Conservation (phyloP, 2,888 invertebrate genomes). For the Lochmaea crataegi region DNA sequence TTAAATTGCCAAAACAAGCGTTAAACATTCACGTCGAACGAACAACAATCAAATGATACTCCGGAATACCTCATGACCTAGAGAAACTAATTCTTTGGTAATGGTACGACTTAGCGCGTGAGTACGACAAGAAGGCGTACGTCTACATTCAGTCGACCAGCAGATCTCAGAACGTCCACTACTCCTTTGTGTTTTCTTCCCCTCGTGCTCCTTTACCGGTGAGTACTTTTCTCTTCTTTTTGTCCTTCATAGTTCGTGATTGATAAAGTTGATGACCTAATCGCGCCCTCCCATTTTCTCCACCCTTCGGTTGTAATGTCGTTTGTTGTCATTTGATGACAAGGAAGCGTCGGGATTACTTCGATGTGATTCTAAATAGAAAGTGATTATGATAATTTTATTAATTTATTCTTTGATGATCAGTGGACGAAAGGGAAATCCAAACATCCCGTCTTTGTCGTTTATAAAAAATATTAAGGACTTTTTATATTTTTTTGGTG, state of each 20-base stretch:
- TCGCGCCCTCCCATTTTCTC: constrained; percentile 45
- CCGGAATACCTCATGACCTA: constrained; percentile 59
- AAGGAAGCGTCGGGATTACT: constrained; percentile 6
- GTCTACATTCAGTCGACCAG: constrained; percentile 57
- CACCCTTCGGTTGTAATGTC: constrained; percentile 15
- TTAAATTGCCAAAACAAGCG: constrained; percentile 28
- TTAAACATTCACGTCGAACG: constrained; percentile 44
- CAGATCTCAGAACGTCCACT: constrained; percentile 60
- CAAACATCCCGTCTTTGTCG: neutral
- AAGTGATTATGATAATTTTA: constrained; percentile 11
- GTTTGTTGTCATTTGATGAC: constrained; percentile 14
- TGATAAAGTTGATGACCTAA: constrained; percentile 44
- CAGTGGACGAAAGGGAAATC: constrained; percentile 42
- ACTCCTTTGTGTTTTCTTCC: constrained; percentile 52
- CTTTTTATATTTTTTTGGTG: too few relatives aligned
- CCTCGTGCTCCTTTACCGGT: constrained; percentile 54
- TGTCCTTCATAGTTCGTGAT: constrained; percentile 20
- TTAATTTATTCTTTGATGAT: constrained; percentile 29
- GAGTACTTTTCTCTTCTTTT: constrained; percentile 45
- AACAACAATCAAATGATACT: constrained; percentile 54
- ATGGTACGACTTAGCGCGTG: constrained; percentile 56
- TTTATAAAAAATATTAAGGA: neutral
- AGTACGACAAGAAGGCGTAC: constrained; percentile 57
- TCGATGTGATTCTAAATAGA: neutral
- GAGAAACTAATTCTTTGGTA: constrained; percentile 58